Evolutionary conservation across 2,888 invertebrate genomes (phyloP).

Genomic region (Chelonus formosanus): DNA sequence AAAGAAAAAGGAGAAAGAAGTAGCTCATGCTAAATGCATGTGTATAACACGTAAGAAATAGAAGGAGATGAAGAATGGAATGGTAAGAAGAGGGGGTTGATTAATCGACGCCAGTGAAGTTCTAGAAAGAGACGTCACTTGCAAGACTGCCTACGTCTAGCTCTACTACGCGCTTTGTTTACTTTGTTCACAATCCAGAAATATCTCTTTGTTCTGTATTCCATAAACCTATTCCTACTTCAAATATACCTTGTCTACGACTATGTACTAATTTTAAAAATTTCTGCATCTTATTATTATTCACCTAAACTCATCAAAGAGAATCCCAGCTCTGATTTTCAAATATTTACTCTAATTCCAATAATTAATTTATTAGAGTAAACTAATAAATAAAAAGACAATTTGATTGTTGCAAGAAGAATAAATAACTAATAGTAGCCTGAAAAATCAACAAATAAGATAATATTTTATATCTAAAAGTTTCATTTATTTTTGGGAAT

Average conservation of each 20-base stretch:
- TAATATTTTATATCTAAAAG: no score
- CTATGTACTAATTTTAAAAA: no score
- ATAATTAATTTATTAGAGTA: no score
- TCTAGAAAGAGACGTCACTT: slow-evolving; percentile 47
- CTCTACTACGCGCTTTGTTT: slow-evolving; percentile 35
- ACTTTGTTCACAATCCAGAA: slow-evolving; percentile 20
- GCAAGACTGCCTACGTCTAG: slow-evolving; percentile 52
- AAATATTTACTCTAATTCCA: no score
- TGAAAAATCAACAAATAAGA: no score
- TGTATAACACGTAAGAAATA: slow-evolving; percentile 44
- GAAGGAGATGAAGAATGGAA: slow-evolving; percentile 28
- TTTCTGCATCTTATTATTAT: no score
- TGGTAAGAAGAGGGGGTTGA: slow-evolving; percentile 41
- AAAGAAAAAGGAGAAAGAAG: slow-evolving; percentile 13
- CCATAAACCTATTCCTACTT: background rate
- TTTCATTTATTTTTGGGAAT: no score
- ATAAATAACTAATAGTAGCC: no score
- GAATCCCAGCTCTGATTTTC: no score
- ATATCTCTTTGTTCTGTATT: slow-evolving; percentile 8
- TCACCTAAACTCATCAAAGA: no score
- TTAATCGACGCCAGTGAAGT: slow-evolving; percentile 45
- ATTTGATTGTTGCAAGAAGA: no score
- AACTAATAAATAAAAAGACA: no score
- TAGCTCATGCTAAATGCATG: slow-evolving; percentile 52
- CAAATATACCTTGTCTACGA: background rate